Percentiles rank a stretch among this genome's conserved stretches.
phyloP scores from a whole-genome alignment of 1,140 invertebrate genomes.

The Drosophila mojavensis region DNA sequence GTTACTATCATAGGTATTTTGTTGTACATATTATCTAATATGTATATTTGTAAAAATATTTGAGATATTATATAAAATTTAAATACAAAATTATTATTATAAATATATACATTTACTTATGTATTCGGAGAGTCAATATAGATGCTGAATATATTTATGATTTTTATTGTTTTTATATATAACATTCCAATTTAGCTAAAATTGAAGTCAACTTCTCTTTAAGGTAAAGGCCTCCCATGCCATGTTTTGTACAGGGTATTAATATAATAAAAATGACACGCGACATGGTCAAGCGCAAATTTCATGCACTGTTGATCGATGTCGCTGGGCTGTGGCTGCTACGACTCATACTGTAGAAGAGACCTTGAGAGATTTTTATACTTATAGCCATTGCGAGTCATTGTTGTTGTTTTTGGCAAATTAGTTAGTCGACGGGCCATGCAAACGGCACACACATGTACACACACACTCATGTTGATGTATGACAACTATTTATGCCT shows the following conservation, averaged over 20 bases:
- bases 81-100: no score
- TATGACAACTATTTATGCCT: slow-evolving; percentile 31
- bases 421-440: slow-evolving; percentile 49
- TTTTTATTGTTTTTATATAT: no score
- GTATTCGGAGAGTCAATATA: no score
- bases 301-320: slow-evolving; percentile 69
- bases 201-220: no score
- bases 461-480: background rate
- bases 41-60: no score
- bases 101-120: no score
- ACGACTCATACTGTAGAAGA: slow-evolving; percentile 11
- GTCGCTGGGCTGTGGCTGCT: slow-evolving; percentile 46
- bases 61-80: no score
- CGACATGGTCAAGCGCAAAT: slow-evolving; percentile 70
- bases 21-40: no score
- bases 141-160: no score
- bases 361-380: slow-evolving; percentile 61
- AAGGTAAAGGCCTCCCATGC: no score
- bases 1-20: no score
- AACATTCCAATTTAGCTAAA: no score
- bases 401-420: slow-evolving; percentile 71
- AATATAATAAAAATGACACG: slow-evolving; percentile 49
- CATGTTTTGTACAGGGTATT: slow-evolving; percentile 30
- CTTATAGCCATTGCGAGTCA: slow-evolving; percentile 38
- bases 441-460: slow-evolving; percentile 16